Evolutionary conservation across 2,113 vertebrate species (phyloP).

Genomic region (Platichthys flesus): DNA sequence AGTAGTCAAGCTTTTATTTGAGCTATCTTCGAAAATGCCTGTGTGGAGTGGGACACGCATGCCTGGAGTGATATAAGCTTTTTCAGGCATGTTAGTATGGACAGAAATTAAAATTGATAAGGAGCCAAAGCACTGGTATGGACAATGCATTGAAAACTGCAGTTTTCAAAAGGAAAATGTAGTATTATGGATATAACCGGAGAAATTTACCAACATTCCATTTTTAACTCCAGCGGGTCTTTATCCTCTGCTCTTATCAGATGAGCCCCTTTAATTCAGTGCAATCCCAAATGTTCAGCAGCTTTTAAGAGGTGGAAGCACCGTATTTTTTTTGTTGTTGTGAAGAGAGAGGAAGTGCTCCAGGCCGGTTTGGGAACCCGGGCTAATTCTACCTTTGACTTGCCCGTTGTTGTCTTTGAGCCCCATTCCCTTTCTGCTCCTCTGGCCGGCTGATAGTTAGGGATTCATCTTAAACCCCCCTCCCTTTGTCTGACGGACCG

Average conservation of each 20-base stretch:
- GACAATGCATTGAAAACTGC: too few species aligned
- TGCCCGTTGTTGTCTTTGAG: conserved; percentile 66
- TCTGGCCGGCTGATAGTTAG: conserved; percentile 68
- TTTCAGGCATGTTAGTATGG: too few species aligned
- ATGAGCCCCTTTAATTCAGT: conserved; percentile 67
- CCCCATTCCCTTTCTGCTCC: conserved; percentile 67
- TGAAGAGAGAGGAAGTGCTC: conserved; percentile 57
- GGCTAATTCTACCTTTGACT: conserved; percentile 69
- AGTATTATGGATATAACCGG: too few species aligned
- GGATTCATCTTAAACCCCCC: conserved; percentile 72
- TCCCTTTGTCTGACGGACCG: conserved; percentile 71
- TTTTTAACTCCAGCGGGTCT: background rate
- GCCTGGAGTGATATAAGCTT: too few species aligned
- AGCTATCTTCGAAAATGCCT: too few species aligned
- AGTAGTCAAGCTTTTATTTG: too few species aligned
- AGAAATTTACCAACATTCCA: too few species aligned
- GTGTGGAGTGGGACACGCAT: too few species aligned
- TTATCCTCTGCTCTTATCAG: conserved; percentile 58
- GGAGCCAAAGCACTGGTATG: too few species aligned
- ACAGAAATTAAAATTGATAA: too few species aligned
- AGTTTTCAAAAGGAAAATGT: too few species aligned
- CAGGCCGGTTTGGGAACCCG: conserved; percentile 53
- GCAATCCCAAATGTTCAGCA: conserved; percentile 36
- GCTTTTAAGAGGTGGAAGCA: conserved; percentile 48
- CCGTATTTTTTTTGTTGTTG: conserved; percentile 29